phyloP scores from a whole-genome alignment of 2,888 invertebrate species.

The Ashinkailepas kermadecensis region DNA sequence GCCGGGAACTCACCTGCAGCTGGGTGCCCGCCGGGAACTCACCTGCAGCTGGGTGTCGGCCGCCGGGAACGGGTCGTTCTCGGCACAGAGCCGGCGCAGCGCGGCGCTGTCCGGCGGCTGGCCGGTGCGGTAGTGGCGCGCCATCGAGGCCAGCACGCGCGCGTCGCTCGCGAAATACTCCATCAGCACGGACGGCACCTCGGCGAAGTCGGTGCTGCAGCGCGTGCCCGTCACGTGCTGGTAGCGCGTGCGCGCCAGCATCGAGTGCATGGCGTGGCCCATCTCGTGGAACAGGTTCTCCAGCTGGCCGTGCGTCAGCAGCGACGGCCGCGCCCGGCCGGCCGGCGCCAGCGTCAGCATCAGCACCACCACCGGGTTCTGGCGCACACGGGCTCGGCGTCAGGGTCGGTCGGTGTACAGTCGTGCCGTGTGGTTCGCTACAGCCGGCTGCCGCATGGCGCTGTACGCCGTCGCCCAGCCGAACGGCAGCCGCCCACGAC shows the following conservation, averaged over 20 bases:
- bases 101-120: constrained; percentile 72
- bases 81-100: constrained; percentile 68
- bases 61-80: constrained; percentile 79
- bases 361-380: constrained; percentile 84
- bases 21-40: constrained; percentile 31
- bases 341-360: constrained; percentile 79
- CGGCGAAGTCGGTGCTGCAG: constrained; percentile 95
- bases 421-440: not conserved
- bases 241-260: constrained; percentile 84
- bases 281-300: constrained; percentile 98
- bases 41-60: constrained; percentile 79
- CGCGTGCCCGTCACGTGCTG: constrained; percentile 97
- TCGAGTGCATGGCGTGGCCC: constrained; percentile 98
- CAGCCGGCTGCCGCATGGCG: not conserved
- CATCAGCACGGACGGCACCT: constrained; percentile 98
- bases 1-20: constrained; percentile 24
- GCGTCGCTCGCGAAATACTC: constrained; percentile 92
- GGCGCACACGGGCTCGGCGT: constrained; percentile 34
- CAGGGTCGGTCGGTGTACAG: not conserved
- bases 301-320: constrained; percentile 73
- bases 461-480: too few species aligned
- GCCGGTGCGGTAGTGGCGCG: constrained; percentile 82
- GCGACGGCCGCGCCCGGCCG: constrained; percentile 60
- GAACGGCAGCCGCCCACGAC: too few species aligned
- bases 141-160: constrained; percentile 72